Percentiles rank a stretch among this genome's conserved stretches.
phyloP scores from a whole-genome alignment of 2,113 vertebrate species.

The Phaethornis superciliosus region DNA sequence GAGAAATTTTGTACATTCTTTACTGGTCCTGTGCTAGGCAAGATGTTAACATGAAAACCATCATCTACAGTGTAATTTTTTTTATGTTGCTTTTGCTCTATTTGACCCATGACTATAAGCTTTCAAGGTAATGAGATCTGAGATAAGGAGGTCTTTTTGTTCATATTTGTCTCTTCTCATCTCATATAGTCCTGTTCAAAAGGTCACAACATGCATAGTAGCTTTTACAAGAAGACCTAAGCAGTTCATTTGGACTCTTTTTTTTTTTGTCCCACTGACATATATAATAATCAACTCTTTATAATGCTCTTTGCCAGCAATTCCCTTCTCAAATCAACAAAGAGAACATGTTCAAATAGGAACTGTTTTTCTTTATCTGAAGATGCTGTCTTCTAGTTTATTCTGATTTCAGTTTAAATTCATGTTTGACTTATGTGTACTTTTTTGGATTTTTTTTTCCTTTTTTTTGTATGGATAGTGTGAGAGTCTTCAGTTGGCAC shows the following conservation, averaged over 20 bases:
- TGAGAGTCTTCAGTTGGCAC: not conserved
- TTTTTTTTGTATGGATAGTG: not conserved
- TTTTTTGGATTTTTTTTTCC: not conserved
- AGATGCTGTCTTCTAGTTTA: not conserved
- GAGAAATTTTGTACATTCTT: not conserved
- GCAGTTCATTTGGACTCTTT: not conserved
- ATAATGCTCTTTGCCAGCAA: not conserved
- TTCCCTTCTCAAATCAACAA: not conserved
- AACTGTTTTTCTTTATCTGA: not conserved
- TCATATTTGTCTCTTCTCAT: not conserved
- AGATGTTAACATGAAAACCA: not conserved
- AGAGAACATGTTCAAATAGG: not conserved
- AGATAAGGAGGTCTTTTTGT: not conserved
- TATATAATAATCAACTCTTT: not conserved
- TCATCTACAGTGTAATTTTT: not conserved
- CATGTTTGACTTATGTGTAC: not conserved
- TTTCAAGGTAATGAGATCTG: not conserved
- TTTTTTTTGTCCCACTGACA: not conserved
- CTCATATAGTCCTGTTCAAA: not conserved
- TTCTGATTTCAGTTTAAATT: constrained; percentile 4
- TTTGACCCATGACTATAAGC: not conserved
- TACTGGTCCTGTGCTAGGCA: not conserved
- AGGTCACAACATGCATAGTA: not conserved
- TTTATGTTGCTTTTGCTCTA: not conserved
- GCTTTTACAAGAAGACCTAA: not conserved